These are phyloP conservation scores for Apostichopus parvimensis DNA, from an alignment of 35 echinoderm and acorn worm genomes.

Conservation along the genomic window DNA sequence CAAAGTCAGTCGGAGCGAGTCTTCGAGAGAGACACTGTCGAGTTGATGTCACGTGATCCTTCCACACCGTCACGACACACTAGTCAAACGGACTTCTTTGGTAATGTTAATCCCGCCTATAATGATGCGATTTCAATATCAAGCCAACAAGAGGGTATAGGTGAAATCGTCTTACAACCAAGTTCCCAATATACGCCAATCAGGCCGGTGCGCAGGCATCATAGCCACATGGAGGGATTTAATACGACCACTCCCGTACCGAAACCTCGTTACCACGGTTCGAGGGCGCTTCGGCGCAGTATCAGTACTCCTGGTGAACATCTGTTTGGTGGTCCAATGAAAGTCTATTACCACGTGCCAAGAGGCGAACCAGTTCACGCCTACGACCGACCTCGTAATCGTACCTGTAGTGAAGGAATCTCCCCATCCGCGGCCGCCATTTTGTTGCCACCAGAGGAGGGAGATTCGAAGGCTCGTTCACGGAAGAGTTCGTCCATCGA, in stretches of 20 bases:
- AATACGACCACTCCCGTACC: conserved; percentile 29
- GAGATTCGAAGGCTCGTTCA: neutral
- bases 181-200: neutral
- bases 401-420: conserved; percentile 69
- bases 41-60: neutral
- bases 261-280: conserved; percentile 20
- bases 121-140: neutral
- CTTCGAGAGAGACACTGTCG: conserved; percentile 15
- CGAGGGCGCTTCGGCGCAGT: conserved; percentile 58
- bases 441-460: conserved; percentile 40
- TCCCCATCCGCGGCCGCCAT: conserved; percentile 58
- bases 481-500: conserved; percentile 33
- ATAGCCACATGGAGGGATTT: conserved; percentile 50
- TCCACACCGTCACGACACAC: neutral
- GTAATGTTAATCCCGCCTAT: conserved; percentile 25
- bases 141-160: neutral
- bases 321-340: conserved; percentile 23
- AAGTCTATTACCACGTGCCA: conserved; percentile 85
- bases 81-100: conserved; percentile 1
- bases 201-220: conserved; percentile 41
- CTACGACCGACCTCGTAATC: conserved; percentile 77
- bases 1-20: conserved; percentile 21
- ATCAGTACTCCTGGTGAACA: conserved; percentile 76
- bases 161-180: conserved; percentile 29
- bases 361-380: conserved; percentile 54